phyloP scores from a whole-genome alignment of 2,888 invertebrate species.

The Caenorhabditis afra region DNA sequence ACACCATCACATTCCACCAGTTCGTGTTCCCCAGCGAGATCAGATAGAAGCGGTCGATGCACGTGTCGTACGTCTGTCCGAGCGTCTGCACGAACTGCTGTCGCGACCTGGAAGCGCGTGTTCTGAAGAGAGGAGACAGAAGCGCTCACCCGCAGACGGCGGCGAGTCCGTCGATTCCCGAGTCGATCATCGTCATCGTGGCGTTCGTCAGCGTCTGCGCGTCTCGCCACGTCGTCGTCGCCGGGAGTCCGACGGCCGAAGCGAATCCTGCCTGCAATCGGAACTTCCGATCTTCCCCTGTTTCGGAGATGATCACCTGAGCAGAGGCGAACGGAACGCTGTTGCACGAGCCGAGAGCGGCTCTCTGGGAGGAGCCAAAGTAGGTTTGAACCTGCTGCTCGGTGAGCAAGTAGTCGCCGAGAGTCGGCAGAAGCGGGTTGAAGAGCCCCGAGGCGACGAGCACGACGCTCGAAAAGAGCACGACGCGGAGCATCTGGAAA shows the following conservation, averaged over 20 bases:
- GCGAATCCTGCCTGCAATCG: conserved; percentile 48
- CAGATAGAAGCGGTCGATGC: conserved; percentile 65
- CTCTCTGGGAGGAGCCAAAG: conserved; percentile 25
- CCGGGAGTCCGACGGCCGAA: conserved; percentile 32
- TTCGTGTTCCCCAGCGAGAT: conserved; percentile 56
- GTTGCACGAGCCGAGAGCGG: conserved; percentile 31
- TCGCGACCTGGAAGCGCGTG: conserved; percentile 52
- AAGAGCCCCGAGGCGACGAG: conserved; percentile 26
- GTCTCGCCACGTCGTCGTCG: conserved; percentile 50
- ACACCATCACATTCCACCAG: conserved; percentile 62
- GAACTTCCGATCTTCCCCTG: too few species aligned
- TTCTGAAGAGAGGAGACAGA: neutral
- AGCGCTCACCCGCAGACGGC: conserved; percentile 54
- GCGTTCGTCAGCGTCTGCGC: conserved; percentile 50
- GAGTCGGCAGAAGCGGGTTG: conserved; percentile 49
- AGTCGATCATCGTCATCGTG: conserved; percentile 47
- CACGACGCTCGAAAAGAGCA: conserved; percentile 29
- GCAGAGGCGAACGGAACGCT: conserved; percentile 52
- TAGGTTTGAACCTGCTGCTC: conserved; percentile 46
- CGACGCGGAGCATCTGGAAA: conserved; percentile 24
- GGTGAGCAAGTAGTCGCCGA: conserved; percentile 43
- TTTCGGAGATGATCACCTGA: conserved; percentile 17
- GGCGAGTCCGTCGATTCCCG: conserved; percentile 56
- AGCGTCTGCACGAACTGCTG: conserved; percentile 63
- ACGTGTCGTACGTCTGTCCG: conserved; percentile 55